These are phyloP conservation scores for Leptopilina boulardi DNA, from an alignment of 1,140 invertebrate species.

Conservation along the genomic window DNA sequence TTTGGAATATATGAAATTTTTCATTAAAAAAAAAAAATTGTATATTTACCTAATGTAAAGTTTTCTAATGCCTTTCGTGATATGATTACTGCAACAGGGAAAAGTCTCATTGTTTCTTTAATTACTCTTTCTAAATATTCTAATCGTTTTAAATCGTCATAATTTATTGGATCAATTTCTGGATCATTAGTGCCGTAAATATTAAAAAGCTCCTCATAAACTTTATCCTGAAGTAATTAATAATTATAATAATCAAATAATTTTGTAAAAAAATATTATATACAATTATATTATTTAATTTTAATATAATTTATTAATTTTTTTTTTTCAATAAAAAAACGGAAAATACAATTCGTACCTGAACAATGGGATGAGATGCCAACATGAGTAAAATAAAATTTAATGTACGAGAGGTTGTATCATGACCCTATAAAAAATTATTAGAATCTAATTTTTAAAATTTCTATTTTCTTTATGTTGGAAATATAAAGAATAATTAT, in stretches of 20 bases:
- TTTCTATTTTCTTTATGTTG: too few species aligned
- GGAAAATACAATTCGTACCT: neutral
- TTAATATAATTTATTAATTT: too few species aligned
- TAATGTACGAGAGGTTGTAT: neutral
- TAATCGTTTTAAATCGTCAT: neutral
- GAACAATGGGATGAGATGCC: neutral
- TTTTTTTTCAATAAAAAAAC: too few species aligned
- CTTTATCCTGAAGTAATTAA: neutral
- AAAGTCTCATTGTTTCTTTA: neutral
- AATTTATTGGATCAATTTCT: neutral
- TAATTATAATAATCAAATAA: neutral
- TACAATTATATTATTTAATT: too few species aligned
- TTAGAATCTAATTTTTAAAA: too few species aligned
- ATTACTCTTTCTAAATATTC: neutral
- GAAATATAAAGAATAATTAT: too few species aligned
- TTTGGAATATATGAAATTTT: too few species aligned
- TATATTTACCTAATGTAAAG: neutral
- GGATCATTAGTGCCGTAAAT: neutral
- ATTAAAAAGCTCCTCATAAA: neutral
- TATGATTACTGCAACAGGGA: neutral
- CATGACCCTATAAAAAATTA: neutral
- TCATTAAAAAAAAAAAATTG: too few species aligned
- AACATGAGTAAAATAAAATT: neutral
- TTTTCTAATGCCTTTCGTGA: neutral
- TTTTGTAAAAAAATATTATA: too few species aligned